Base-by-base conservation (phyloP, 2,888 invertebrate genomes). In the Capitulum mitella region DNA sequence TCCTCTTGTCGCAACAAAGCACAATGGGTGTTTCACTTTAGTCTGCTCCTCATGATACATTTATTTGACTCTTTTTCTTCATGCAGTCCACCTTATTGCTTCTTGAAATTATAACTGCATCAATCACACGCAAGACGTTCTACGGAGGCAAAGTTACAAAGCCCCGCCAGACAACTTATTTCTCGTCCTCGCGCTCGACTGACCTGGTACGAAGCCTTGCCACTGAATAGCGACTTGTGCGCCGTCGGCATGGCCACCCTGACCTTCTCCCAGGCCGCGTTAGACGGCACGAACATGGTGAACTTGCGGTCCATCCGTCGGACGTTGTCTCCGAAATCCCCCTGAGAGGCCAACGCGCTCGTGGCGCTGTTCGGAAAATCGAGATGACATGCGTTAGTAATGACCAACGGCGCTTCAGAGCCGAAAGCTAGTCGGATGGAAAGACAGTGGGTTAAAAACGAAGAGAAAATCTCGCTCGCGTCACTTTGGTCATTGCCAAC, bases 261-360 rank as follows among this genome's bases (percentile, higher is more conserved):
- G 82, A 92, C 91, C 83, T 91, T 90, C 78, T 90, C 88, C 97
- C 97, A 97, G 78, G 95, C 97, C 84, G 91, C 91, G 85, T 98
- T 92, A 54, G 93, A 90, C 0, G 97, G 97, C 19, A 94, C 95
- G 84, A 97, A 96, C 86, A 93, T 94, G 0, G 97, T 97, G 87
- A 92, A 96, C 79, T 92, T 90, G 83, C 91, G 91, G 80, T 89
- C 90, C 82, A 91, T 89, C 82, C 92, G 91, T 83, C 91, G 91
- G 80, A 96, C 87, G 84, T 92, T 92, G 29, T 90, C 88, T 86
- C 95, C 95, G 86, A 95, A 95, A 83, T 89, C 88, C 82, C 91
- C 90, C 79, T 91, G 89, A 82, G 90, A 89, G 64, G 95, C 94
- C 83, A 96, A 87, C 82, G 89, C 88, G 85, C 90, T 93, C 1